Base-by-base conservation (phyloP, 1,140 invertebrate species). In the Hestina assimilis region DNA sequence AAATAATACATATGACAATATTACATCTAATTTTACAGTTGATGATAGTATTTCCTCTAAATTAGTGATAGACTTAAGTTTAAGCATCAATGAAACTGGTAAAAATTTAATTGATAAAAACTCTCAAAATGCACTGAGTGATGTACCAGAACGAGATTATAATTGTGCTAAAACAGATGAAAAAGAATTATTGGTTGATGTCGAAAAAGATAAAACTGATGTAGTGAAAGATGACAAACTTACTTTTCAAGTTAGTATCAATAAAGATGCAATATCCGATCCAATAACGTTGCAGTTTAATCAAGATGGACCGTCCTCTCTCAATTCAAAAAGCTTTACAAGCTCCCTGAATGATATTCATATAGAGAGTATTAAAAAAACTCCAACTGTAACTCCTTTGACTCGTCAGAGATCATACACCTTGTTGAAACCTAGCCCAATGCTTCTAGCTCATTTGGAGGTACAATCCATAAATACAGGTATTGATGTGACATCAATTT, bases 391-490 rank as follows among this genome's bases (percentile, higher is more conserved):
- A 43, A 61, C 66, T 14, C 89, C 89, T 47, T 71, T 92, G 29
- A 83, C 90, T 1, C 79, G 92, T 33, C 91, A 92, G 73, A 90
- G 91, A 59, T 93, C 92, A 4, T 93, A 93, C 50, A 90, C 92
- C 0, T 63, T 93, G 8, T 88, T 92, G 1, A 87, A 89, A 28
- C 92, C 92, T 0, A 92, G 92, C 69, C 91, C 92, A 0, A 85
- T 91, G 55, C 77, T 93, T 9, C 61, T 93, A 2, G 92, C 92
- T 9, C 91, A 92, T 54, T 75, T 92, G 48, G 84, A 91, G 69
- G 87, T 87, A 11, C 87, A 91, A 60, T 84, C 89, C 0, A 40
- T 80, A 7, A 86, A 72, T 35, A 87, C 75, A 23, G 87, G 81
- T 19, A 75, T 89, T 5, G 87, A 89, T 50, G 88, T 91, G 42